A percentile compares a stretch with the other conserved stretches of the same genome.
Evolutionary conservation across 2,113 vertebrate genomes (phyloP).

Genomic region (Corythornis vintsioides): DNA sequence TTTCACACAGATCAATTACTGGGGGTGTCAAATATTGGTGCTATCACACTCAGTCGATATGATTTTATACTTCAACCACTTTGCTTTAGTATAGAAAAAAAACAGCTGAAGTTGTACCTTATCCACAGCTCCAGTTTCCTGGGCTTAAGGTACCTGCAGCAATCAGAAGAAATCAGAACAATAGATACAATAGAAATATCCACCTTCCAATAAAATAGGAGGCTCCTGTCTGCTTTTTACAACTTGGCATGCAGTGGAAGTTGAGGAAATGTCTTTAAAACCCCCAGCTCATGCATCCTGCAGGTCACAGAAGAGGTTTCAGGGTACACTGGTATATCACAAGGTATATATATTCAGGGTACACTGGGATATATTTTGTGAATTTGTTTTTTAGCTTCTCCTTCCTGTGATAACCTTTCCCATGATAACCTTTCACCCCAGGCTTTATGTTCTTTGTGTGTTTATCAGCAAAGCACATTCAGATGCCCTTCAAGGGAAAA

Average conservation of each 20-base stretch:
- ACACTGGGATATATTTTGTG: not conserved
- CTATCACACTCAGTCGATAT: not conserved
- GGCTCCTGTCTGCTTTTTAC: not conserved
- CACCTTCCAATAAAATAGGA: not conserved
- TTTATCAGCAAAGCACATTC: conserved; percentile 66
- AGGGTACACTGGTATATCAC: not conserved
- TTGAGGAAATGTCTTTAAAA: not conserved
- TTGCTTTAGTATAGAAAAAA: not conserved
- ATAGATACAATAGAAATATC: not conserved
- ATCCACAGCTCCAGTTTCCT: not conserved
- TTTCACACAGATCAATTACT: not conserved
- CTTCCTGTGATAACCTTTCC: not conserved
- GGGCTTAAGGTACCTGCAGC: not conserved
- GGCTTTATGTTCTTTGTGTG: conserved; percentile 60
- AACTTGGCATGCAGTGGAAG: not conserved
- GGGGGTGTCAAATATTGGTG: not conserved
- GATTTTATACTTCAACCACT: not conserved
- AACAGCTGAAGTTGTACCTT: not conserved
- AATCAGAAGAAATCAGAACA: not conserved
- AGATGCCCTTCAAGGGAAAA: conserved; percentile 69
- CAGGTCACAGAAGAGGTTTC: not conserved
- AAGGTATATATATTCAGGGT: not conserved
- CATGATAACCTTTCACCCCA: conserved; percentile 64
- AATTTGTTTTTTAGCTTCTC: not conserved
- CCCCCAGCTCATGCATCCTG: not conserved